Base-by-base conservation (phyloP, 2,888 invertebrate genomes). In the Tetheella fluctuosa region DNA sequence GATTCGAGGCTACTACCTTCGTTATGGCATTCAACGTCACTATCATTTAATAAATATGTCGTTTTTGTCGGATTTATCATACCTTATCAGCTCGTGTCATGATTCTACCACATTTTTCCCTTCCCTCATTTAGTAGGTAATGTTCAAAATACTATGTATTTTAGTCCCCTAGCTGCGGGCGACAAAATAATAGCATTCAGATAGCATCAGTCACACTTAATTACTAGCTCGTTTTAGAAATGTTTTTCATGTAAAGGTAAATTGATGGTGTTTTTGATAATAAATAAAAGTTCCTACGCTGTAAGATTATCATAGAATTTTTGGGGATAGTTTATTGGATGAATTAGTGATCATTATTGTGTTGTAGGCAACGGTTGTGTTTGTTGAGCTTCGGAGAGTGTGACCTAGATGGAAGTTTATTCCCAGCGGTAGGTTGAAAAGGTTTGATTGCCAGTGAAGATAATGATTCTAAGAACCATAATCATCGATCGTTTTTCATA, bases 121-220 rank as follows among this genome's bases (percentile, higher is more conserved):
- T 6, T 7, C 17, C 6, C 17, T 42, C 17, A 17, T 42, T 17
- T 7, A 17, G 8, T n/a, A n/a, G n/a, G n/a, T n/a, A n/a, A n/a
- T n/a, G 42, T 42, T 42, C n/a, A 42, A 42, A 42, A 1, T 42
- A 10, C 8, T 48, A 69, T n/a, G n/a, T n/a, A n/a, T n/a, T 71
- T 71, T 71, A 60, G 52, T 64, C 42, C 65, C 64, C 60, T 64
- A 61, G 61, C 61, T 67, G 66, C 57, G 60, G 56, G 61, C 68
- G 71, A 73, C 74, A 72, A 73, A 73, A 76, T 75, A 73, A n/a
- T 77, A 74, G 63, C 59, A 54, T 52, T 57, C 63, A 68, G 63
- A 73, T 67, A 64, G 34, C 67, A 70, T 75, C 69, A 59, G 53
- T 59, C 59, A 59, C 48, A 59, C 39, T 61, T 65, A 59, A 63